Percentiles rank a stretch among this genome's conserved stretches.
Evolutionary conservation across 2,888 invertebrate genomes (phyloP).

Genomic region (Nymphalis c-album): DNA sequence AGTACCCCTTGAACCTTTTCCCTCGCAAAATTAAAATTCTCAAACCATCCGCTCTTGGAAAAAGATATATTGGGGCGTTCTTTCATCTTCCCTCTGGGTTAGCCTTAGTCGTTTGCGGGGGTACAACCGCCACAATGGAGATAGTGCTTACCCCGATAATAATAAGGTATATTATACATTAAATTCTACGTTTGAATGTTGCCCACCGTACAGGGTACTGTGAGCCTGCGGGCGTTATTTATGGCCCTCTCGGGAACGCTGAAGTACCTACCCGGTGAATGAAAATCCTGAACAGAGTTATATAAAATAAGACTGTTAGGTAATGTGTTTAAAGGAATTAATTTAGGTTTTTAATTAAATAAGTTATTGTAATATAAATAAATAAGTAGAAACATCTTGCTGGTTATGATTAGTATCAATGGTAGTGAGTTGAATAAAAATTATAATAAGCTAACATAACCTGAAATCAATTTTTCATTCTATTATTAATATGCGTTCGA

Average conservation of each 20-base stretch:
- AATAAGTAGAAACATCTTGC: too few relatives aligned
- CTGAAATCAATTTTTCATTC: too few relatives aligned
- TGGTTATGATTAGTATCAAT: too few relatives aligned
- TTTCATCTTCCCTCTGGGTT: slow-evolving; percentile 75
- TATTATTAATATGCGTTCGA: too few relatives aligned
- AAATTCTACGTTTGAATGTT: slow-evolving; percentile 5
- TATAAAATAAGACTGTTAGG: slow-evolving; percentile 50
- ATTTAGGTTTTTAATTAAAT: slow-evolving; percentile 1
- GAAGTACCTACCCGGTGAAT: slow-evolving; percentile 77
- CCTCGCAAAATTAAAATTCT: slow-evolving; percentile 77
- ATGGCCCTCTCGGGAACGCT: slow-evolving; percentile 77
- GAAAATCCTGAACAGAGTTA: slow-evolving; percentile 77
- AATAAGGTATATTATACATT: slow-evolving; percentile 25
- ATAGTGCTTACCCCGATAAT: slow-evolving; percentile 3
- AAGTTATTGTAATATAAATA: not conserved
- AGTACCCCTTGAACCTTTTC: slow-evolving; percentile 46
- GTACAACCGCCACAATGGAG: slow-evolving; percentile 46
- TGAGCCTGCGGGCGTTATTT: slow-evolving; percentile 75
- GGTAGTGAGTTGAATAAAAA: too few relatives aligned
- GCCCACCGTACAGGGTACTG: slow-evolving; percentile 41
- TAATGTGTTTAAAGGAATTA: slow-evolving; percentile 15
- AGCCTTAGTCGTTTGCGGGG: slow-evolving; percentile 76
- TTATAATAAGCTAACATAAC: too few relatives aligned
- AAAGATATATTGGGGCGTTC: slow-evolving; percentile 78
- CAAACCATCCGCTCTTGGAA: slow-evolving; percentile 77